Conservation (phyloP, 2,797 vertebrate genomes). For the Lithobates sylvaticus region DNA sequence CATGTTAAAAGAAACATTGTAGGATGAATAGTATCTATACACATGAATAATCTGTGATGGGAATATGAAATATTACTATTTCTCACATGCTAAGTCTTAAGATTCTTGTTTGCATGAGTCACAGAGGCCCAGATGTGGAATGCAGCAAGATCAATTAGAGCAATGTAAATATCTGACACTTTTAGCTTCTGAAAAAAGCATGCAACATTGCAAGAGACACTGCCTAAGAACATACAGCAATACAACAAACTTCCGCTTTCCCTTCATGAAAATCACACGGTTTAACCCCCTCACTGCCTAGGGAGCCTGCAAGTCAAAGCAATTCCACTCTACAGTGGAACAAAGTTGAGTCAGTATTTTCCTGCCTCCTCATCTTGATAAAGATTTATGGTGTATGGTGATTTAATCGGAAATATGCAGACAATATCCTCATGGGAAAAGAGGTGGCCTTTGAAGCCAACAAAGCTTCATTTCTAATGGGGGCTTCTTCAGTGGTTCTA, state of each 20-base stretch:
- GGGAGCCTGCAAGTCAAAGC: conserved; percentile 41
- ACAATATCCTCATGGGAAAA: conserved; percentile 26
- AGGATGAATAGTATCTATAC: background rate
- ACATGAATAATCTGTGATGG: background rate
- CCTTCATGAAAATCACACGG: background rate
- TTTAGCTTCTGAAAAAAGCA: conserved; percentile 8
- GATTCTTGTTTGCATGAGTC: conserved; percentile 34
- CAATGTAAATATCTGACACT: conserved; percentile 53
- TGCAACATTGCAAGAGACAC: conserved; percentile 10
- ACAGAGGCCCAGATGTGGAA: conserved; percentile 48
- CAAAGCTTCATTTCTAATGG: conserved; percentile 13
- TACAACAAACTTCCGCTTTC: conserved; percentile 27
- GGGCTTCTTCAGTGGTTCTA: conserved; percentile 30
- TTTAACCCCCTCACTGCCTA: conserved; percentile 48
- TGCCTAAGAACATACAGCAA: conserved; percentile 3
- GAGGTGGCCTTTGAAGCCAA: conserved; percentile 6
- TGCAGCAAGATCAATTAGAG: conserved; percentile 38
- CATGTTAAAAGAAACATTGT: background rate
- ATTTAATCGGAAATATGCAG: conserved; percentile 36
- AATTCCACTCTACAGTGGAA: background rate
- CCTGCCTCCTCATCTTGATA: background rate
- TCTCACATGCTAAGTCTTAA: conserved; percentile 25
- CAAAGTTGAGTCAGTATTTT: background rate
- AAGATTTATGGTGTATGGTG: conserved; percentile 33
- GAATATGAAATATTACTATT: conserved; percentile 23